Evolutionary conservation across 2,113 vertebrate genomes (phyloP), one percentile per base, ranked within the genome.

Genomic region (Aspidoscelis tigris): DNA sequence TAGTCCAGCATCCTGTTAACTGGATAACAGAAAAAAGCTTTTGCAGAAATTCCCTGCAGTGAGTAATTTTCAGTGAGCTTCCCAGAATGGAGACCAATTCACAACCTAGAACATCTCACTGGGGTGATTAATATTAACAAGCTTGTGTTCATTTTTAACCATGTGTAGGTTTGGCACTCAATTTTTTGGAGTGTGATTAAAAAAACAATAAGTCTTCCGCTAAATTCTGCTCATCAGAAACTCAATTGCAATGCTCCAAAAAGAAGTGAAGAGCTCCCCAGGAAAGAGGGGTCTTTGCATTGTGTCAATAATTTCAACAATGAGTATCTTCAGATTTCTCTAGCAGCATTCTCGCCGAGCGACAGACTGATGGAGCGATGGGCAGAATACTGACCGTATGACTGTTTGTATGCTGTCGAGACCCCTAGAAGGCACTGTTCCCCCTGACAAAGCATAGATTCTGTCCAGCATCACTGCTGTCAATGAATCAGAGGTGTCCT

Each of bases 11-110:
- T 33, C 33, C 33, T 33, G 33, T 55, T 8, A 11, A 81, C 77
- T 70, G 78, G 53, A 72, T 69, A 80, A 73, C 90, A 81, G 76
- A 89, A 84, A 84, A 93, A 89, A 69, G 87, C 81, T 90, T 93
- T 1, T 24, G 81, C 58, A 83, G 80, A 92, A 88, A 70, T 83
- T 89, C 88, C 81, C 5, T 88, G 87, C 89, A 92, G 33, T 33
- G 88, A 85, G 24, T 87, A 83, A 86, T 81, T 68, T 77, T 79
- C 82, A 90, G 88, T 87, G 88, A 87, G 79, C 84, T 53, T 87
- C 81, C 76, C 78, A 84, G 85, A 47, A 72, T 41, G 43, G 72
- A 80, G 80, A 66, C 90, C 78, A 61, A 18, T 61, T 16, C 58
- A 81, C 43, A 39, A 44, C 9, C 69, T 8, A 9, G 78, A 10